Conservation (phyloP, 2,888 invertebrate species). For the Sphaeridia pumilis region DNA sequence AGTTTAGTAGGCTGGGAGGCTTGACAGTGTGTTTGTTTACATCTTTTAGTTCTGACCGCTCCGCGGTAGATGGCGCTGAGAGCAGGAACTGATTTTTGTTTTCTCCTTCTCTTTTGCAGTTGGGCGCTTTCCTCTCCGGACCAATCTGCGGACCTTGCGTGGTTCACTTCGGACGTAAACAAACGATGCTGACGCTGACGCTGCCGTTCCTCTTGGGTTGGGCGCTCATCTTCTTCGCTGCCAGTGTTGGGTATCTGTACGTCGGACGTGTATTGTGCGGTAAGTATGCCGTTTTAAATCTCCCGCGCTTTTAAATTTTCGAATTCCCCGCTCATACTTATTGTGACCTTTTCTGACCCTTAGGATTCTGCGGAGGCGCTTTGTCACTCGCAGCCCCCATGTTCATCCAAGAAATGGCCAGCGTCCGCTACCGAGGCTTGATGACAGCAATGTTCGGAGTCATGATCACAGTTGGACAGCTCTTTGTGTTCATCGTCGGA, state of each 20-base stretch:
- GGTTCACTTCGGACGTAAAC: slow-evolving; percentile 28
- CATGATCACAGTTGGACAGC: slow-evolving; percentile 46
- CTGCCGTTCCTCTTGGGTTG: slow-evolving; percentile 37
- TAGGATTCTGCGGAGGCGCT: slow-evolving; percentile 63
- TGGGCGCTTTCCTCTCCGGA: slow-evolving; percentile 32
- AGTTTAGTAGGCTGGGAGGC: slow-evolving; percentile 7
- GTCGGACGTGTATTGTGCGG: slow-evolving; percentile 41
- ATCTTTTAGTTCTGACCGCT: neutral
- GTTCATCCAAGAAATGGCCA: slow-evolving; percentile 74
- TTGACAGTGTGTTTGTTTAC: neutral
- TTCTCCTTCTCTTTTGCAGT: slow-evolving; percentile 12
- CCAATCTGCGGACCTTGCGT: slow-evolving; percentile 30
- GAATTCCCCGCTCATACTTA: too few relatives aligned
- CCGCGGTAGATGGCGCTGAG: too few relatives aligned
- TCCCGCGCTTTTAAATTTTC: too few relatives aligned
- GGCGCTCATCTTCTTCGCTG: slow-evolving; percentile 37
- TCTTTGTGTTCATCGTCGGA: slow-evolving; percentile 45
- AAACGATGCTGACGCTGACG: slow-evolving; percentile 19
- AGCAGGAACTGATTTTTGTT: neutral
- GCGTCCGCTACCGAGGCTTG: slow-evolving; percentile 50
- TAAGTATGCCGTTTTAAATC: slow-evolving; percentile 7
- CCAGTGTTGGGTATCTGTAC: slow-evolving; percentile 40
- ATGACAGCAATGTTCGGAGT: slow-evolving; percentile 70
- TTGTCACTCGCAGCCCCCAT: slow-evolving; percentile 77
- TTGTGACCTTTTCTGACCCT: too few relatives aligned